Evolutionary conservation across 2,888 invertebrate genomes (phyloP), one percentile per base, ranked within the genome.

Genomic region (Amblyteles armatorius): DNA sequence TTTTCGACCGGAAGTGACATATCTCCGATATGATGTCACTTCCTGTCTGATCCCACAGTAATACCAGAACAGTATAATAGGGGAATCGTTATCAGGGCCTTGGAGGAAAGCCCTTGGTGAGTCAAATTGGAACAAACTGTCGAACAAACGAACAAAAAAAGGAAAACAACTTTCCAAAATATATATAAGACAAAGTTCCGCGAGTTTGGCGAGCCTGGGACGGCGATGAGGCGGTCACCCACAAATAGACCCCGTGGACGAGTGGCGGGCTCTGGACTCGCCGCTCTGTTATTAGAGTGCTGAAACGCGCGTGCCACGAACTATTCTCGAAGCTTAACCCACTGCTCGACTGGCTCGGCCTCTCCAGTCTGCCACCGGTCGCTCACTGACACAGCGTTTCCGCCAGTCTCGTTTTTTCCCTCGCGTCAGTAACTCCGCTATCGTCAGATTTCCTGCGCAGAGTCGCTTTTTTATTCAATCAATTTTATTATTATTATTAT

Each of bases 261-360:
- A 83, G 73, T 33, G 29, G 78, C 74, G 69, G 55, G 74, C 65
- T 74, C 57, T 73, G 48, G 86, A 83, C 82, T 67, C 76, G 26
- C 11, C 29, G 19, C 36, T 11, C 55, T 55, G 63, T 55, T 63
- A 60, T 33, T 60, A 81, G 63, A 78, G 79, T 69, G 74, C 50
- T 40, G 63, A 79, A 82, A 52, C 72, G 52, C 72, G 79, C 79
- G 84, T 86, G 86, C 87, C 69, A 69, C 85, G 85, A 88, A 91
- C 91, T 91, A 91, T 91, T 91, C 91, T 91, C 88, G 91, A 91
- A 88, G 88, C 87, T 88, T 88, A 87, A 85, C 87, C 89, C 86
- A 78, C 79, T 74, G 78, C 85, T 85, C 88, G 86, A 88, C 52
- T 55, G 52, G 65, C 82, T 80, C 79, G 79, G 63, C 71, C 88